Base-by-base conservation (phyloP, 2,113 vertebrate genomes). In the Pogonocichla stellata region DNA sequence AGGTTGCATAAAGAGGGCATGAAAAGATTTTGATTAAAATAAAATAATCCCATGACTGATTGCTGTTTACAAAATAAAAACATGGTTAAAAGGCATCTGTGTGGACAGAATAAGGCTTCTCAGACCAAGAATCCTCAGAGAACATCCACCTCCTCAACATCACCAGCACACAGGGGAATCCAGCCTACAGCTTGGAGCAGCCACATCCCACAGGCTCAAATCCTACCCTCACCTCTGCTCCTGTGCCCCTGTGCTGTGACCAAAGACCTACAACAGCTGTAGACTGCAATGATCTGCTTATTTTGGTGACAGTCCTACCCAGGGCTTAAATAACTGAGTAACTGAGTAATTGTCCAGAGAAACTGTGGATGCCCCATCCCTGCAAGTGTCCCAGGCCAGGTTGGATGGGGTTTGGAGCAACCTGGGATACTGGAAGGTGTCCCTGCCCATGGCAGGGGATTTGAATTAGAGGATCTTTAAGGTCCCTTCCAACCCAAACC, bases 21-120 rank as follows among this genome's bases (percentile, higher is more conserved):
- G 78, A 73, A 40, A 64, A 70, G 78, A 26, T 70, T 80, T 85
- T 5, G 6, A 58, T 83, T 73, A 67, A 93, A 91, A 79, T 14
- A 36, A 87, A 90, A 36, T 19, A 79, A 42, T 28, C 14, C 18
- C 6, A 5, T 5, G 40, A 74, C 9, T 69, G 84, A 24, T 6
- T 18, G 84, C 36, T 70, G 24, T 85, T 86, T 91, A 56, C 34
- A 94, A 87, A 95, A 57, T 9, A 86, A 61, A 85, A 87, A 29
- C 0, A 0, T 25, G 33, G 26, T 40, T 80, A 82, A 77, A 92
- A 84, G 80, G n/a, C 20, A 53, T 53, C 7, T 1, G 12, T 4
- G 10, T 53, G 45, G 48, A 64, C 19, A 84, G 36, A 71, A 67
- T 5, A 33, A 19, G 9, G 31, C 56, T 67, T 9, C 17, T 86